Evolutionary conservation across 2,888 invertebrate genomes (phyloP), one percentile per base, ranked within the genome.

Genomic region (Malachius bipustulatus): DNA sequence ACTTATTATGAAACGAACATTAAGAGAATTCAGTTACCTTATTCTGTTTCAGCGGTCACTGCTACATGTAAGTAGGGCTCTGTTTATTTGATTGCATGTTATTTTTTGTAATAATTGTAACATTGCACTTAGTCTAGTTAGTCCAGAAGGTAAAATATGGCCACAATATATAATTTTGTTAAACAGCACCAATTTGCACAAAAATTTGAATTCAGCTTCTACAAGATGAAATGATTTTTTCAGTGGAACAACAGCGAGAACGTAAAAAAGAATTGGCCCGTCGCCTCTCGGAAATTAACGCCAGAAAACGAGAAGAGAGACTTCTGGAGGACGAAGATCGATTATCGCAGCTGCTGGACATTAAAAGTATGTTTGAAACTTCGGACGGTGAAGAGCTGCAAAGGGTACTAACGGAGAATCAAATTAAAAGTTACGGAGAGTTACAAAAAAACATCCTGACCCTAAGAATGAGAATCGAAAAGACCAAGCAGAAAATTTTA

Each of bases 261-360:
- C 71, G 87, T 40, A 78, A 89, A 46, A 77, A 81, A 37, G 91
- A 91, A 57, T 71, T 91, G 56, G 87, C 90, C 0, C 69, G 78
- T 27, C 70, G 91, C 14, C 64, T 93, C 34, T 74, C 87, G 32
- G 91, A 93, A 63, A 84, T 91, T 34, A 91, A 91, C 59, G 87
- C 88, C 1, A 73, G 85, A 32, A 84, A 89, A 56, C 67, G 91
- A 44, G 83, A 85, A 51, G 90, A 91, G 57, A 77, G 84, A 55
- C 65, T 93, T 15, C 81, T 80, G 3, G 87, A 87, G 54, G 91
- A 93, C 54, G 89, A 91, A 55, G 84, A 89, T 46, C 83, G 83
- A 53, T 59, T 93, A 24, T 77, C 77, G 50, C 78, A 83, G 47
- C 60, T 91, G 16, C 62, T 80, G 31, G 73, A 77, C 30, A 71